Evolutionary conservation across 2,113 vertebrate species (phyloP).

Genomic region (Cyanocitta stelleri): DNA sequence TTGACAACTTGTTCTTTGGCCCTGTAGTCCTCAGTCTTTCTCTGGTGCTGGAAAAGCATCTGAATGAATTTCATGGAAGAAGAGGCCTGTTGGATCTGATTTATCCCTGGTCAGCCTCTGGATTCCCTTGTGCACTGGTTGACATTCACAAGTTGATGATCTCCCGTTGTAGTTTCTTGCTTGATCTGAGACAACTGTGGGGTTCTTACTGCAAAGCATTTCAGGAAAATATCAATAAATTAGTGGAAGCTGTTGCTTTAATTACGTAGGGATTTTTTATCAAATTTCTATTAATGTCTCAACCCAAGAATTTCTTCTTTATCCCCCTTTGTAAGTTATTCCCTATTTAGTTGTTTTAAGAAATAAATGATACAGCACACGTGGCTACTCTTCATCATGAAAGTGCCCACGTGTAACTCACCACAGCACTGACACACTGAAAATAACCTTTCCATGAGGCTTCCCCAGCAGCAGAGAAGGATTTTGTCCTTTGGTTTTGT

Average conservation of each 20-base stretch:
- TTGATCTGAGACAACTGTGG: neutral
- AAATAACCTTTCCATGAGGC: neutral
- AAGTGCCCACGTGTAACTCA: accelerated
- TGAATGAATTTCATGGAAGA: neutral
- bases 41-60: neutral
- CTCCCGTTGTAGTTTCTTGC: neutral
- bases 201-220: neutral
- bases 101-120: neutral
- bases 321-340: neutral
- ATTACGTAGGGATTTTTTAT: accelerated
- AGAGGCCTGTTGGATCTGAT: neutral
- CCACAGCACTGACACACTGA: too few relatives aligned
- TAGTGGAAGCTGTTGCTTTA: neutral
- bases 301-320: neutral
- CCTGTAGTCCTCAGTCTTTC: neutral
- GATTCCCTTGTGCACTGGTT: neutral
- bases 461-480: neutral
- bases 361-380: neutral
- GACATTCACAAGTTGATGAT: neutral
- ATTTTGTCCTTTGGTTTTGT: neutral
- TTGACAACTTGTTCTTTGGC: neutral
- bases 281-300: neutral
- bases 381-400: accelerated
- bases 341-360: neutral
- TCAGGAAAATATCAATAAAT: neutral